Conservation (phyloP, 2,797 vertebrate species). For the Melanotaenia trifasciata region DNA sequence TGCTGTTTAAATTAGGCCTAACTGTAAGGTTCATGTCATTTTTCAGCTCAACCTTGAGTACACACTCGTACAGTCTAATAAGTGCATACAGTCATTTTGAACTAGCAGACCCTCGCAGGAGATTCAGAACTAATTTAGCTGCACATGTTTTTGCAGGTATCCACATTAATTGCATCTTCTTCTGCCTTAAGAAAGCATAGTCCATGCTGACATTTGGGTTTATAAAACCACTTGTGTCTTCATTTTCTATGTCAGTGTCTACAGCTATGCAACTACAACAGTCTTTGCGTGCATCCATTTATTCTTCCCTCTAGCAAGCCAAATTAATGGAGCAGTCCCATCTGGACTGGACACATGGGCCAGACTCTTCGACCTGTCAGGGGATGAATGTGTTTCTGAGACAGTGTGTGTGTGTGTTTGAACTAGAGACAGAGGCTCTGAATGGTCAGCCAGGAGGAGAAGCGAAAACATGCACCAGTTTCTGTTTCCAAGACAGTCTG, state of each 20-base stretch:
- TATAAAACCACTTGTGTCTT: not conserved
- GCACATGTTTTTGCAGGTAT: slow-evolving; percentile 18
- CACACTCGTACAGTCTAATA: slow-evolving; percentile 12
- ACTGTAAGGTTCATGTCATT: slow-evolving; percentile 5
- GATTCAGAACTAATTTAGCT: slow-evolving; percentile 22
- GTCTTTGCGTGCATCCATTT: slow-evolving; percentile 10
- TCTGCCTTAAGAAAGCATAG: slow-evolving; percentile 1
- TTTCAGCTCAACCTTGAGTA: slow-evolving; percentile 6
- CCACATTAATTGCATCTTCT: slow-evolving; percentile 35
- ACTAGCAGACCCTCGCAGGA: not conserved
- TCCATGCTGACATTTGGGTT: slow-evolving; percentile 15
- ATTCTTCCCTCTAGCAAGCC: slow-evolving; percentile 43
- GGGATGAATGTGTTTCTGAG: slow-evolving; percentile 59
- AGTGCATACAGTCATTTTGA: slow-evolving; percentile 16
- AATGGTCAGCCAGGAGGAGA: slow-evolving; percentile 57
- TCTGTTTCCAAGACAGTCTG: slow-evolving; percentile 41
- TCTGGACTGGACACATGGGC: slow-evolving; percentile 66
- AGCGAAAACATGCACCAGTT: slow-evolving; percentile 61
- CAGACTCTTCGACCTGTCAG: slow-evolving; percentile 61
- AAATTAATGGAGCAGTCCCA: slow-evolving; percentile 68
- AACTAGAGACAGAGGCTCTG: slow-evolving; percentile 43
- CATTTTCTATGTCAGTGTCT: not conserved
- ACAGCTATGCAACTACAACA: not conserved
- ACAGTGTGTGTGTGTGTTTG: slow-evolving; percentile 27
- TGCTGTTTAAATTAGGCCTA: slow-evolving; percentile 26